Percentiles rank a stretch among this genome's conserved stretches.
Evolutionary conservation across 2,113 vertebrate species (phyloP).

Genomic region (Scortum barcoo): DNA sequence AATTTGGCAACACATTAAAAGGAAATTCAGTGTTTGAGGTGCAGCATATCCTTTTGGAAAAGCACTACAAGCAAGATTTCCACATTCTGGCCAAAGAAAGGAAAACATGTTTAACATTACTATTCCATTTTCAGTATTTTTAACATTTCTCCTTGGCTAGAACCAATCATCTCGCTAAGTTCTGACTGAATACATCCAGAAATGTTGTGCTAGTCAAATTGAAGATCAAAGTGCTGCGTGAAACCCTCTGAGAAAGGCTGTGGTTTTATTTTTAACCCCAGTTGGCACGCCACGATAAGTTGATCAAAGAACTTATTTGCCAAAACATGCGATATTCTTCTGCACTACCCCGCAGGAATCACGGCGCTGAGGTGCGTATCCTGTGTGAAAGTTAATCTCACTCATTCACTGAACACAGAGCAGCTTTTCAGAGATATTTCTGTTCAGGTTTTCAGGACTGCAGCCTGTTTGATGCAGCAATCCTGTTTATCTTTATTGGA

Average conservation of each 20-base stretch:
- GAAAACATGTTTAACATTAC: constrained; percentile 41
- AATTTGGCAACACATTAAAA: constrained; percentile 40
- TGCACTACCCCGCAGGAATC: constrained; percentile 33
- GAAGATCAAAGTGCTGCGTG: constrained; percentile 53
- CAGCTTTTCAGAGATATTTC: constrained; percentile 14
- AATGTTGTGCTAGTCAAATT: constrained; percentile 51
- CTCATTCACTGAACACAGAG: constrained; percentile 15
- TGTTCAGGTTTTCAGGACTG: constrained; percentile 11
- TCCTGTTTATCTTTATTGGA: constrained; percentile 26
- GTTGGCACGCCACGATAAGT: constrained; percentile 41
- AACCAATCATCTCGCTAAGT: constrained; percentile 24
- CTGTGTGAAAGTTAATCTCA: constrained; percentile 35
- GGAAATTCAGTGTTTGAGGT: constrained; percentile 7
- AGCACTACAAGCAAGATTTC: constrained; percentile 33
- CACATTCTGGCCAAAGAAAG: constrained; percentile 44
- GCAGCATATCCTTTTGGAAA: constrained; percentile 41
- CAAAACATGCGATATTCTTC: constrained; percentile 46
- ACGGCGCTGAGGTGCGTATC: constrained; percentile 25
- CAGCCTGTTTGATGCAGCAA: constrained; percentile 7
- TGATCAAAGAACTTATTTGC: constrained; percentile 66
- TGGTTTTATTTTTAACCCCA: constrained; percentile 52
- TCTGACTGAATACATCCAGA: constrained; percentile 54
- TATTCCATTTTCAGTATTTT: constrained; percentile 19
- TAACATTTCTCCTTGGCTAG: constrained; percentile 15
- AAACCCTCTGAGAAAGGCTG: constrained; percentile 44